Percentiles rank a stretch among this genome's conserved stretches.
Conservation (phyloP, 2,888 invertebrate species). For the Thecophora atra region DNA sequence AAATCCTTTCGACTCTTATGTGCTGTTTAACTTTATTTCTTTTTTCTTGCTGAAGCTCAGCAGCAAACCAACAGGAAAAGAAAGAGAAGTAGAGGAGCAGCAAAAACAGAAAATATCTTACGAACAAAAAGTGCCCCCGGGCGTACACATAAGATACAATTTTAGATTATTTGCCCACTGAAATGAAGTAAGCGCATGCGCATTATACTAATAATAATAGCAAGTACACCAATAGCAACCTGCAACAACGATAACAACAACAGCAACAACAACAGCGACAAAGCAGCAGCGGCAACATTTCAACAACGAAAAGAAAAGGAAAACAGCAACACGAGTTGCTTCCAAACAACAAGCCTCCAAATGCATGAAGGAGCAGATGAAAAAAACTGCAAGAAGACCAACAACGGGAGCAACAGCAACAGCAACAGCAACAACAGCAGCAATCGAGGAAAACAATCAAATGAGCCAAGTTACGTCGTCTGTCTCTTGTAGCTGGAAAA, state of each 20-base stretch:
- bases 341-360: neutral
- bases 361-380: constrained; percentile 27
- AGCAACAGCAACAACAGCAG: constrained; percentile 28
- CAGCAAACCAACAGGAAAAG: neutral
- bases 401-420: constrained; percentile 27
- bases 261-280: neutral
- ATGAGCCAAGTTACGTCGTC: constrained; percentile 13
- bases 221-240: too few relatives aligned
- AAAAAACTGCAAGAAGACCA: neutral
- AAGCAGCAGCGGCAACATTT: constrained; percentile 40
- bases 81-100: neutral
- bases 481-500: neutral
- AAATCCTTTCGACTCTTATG: constrained; percentile 21
- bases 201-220: constrained; percentile 55
- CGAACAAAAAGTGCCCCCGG: constrained; percentile 54
- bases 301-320: constrained; percentile 41
- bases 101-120: constrained; percentile 24
- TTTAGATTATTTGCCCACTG: constrained; percentile 60
- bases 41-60: constrained; percentile 31
- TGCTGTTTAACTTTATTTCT: constrained; percentile 30
- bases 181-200: constrained; percentile 54
- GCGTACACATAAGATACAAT: constrained; percentile 64
- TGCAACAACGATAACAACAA: constrained; percentile 21
- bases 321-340: constrained; percentile 39
- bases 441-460: constrained; percentile 30